Percentiles rank a stretch among this genome's conserved stretches.
Evolutionary conservation across 2,888 invertebrate genomes (phyloP).

Genomic region (Phrixothrix hirtus): DNA sequence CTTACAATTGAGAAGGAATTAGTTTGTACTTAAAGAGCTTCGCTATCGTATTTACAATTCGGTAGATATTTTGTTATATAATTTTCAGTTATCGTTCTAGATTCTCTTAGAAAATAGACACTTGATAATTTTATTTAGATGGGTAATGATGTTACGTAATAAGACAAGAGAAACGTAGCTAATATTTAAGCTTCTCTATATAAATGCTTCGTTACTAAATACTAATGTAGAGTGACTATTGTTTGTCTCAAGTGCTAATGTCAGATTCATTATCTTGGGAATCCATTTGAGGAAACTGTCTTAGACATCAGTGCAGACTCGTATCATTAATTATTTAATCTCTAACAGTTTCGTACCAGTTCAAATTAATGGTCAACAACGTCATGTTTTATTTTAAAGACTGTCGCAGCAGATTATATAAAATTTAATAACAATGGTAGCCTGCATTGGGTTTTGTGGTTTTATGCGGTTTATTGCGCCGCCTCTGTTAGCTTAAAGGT

Average conservation of each 20-base stretch:
- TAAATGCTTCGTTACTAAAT: conserved; percentile 33
- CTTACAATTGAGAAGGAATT: neutral
- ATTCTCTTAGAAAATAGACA: conserved; percentile 4
- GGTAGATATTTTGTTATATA: conserved; percentile 10
- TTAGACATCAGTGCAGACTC: conserved; percentile 10
- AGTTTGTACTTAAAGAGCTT: neutral
- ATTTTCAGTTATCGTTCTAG: conserved; percentile 11
- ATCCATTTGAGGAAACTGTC: conserved; percentile 12
- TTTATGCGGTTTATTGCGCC: neutral
- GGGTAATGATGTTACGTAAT: conserved; percentile 18
- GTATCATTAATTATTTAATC: conserved; percentile 25
- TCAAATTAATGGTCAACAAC: conserved; percentile 15
- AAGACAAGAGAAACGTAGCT: conserved; percentile 23
- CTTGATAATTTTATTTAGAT: conserved; percentile 25
- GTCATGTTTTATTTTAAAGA: conserved; percentile 22
- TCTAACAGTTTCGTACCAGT: conserved; percentile 7
- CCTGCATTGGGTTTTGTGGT: neutral
- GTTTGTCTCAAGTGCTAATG: conserved; percentile 37
- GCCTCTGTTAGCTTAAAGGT: neutral
- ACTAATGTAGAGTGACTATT: conserved; percentile 36
- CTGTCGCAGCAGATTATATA: conserved; percentile 5
- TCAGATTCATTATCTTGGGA: conserved; percentile 13
- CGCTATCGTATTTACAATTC: conserved; percentile 5
- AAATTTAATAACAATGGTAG: neutral
- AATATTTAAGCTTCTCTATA: conserved; percentile 23